A percentile compares a stretch with the other conserved stretches of the same genome.
phyloP scores from a whole-genome alignment of 2,113 vertebrate species.

The Gobiocypris rarus region DNA sequence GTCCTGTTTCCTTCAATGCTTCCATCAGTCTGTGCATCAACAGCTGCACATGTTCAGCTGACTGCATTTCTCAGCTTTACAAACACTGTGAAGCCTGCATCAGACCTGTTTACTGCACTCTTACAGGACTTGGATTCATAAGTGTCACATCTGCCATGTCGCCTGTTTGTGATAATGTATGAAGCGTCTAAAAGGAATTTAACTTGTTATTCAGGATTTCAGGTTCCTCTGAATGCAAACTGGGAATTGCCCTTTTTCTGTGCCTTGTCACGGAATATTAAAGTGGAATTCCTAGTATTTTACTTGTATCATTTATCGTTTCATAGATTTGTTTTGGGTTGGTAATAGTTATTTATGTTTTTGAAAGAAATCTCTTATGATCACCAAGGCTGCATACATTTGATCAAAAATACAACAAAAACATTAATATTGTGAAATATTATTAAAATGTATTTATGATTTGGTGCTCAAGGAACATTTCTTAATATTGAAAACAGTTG shows the following conservation, averaged over 20 bases:
- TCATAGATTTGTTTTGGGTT: neutral
- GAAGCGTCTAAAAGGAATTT: neutral
- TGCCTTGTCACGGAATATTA: neutral
- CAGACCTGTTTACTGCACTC: conserved; percentile 6
- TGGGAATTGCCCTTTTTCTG: neutral
- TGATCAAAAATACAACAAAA: no score
- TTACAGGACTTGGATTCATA: neutral
- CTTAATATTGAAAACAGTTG: no score
- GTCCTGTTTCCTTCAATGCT: neutral
- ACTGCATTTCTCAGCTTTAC: neutral
- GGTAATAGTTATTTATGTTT: no score
- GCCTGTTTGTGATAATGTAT: conserved; percentile 1
- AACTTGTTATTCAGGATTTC: neutral
- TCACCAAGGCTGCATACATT: no score
- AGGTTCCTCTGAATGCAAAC: neutral
- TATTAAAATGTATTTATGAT: no score
- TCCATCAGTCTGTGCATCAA: neutral
- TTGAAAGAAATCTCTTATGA: no score
- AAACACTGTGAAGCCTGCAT: neutral
- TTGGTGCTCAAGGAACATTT: no score
- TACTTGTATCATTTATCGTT: neutral
- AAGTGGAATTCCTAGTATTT: neutral
- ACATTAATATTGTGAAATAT: no score
- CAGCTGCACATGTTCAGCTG: neutral
- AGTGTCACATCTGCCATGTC: conserved; percentile 3